Evolutionary conservation across 2,113 vertebrate genomes (phyloP), one percentile per base, ranked within the genome.

Genomic region (Riparia riparia): DNA sequence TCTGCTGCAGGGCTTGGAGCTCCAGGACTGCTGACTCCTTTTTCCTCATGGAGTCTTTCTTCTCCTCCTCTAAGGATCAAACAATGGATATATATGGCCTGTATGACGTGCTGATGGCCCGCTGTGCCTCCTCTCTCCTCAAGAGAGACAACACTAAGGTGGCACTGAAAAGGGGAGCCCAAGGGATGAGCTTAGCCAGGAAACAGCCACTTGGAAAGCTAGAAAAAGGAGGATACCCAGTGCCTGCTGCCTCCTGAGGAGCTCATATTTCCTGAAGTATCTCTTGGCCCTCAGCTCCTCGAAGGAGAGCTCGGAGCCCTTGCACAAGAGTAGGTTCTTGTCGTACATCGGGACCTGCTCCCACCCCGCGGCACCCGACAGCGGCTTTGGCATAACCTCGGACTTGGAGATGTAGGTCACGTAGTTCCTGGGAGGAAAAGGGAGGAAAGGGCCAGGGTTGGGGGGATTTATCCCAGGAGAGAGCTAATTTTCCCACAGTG

Each of bases 1-100:
- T 98, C 88, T 98, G 95, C 87, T 98, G 97, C 79, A 98, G 83
- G 4, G 96, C 82, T 21, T 98, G 97, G 22, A 98, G 97, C 42
- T 98, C 98, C 56, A 98, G 96, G 39, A 97, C 94, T 53, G 96
- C 97, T 0, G 93, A 97, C 85, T 98, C 98, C 90, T 98, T 98
- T 17, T 63, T 97, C 95, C 94, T 98, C 74, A 90, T 39, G 45
- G 97, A 97, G 50, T 97, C 74, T 68, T 69, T 97, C 39, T 98
- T 95, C 93, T 98, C 97, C 71, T 97, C 95, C 86, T 97, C 98
- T 98, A 84, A 61, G 84, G 21, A 42, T 77, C 24, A 79, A 89
- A 86, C 17, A 78, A 9, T 45, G 3, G 45, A 13, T 6, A 12
- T 6, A 2, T 2, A 2, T 6, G 31, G 31, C 39, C 42, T 88